phyloP scores from a whole-genome alignment of 1,140 invertebrate species.

The Scaptomyza graminum region DNA sequence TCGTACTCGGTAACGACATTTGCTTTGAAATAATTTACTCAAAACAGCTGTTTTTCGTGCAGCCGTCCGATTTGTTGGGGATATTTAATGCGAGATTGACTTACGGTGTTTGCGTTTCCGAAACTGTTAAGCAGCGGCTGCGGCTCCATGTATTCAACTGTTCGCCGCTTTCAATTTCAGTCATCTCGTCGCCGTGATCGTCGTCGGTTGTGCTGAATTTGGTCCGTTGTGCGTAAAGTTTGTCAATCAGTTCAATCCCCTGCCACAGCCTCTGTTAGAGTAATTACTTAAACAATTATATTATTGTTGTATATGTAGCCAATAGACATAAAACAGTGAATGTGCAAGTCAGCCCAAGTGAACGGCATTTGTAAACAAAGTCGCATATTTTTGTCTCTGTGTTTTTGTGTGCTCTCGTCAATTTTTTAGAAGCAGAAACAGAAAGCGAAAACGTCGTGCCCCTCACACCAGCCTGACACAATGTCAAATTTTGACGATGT shows the following conservation, averaged over 20 bases:
- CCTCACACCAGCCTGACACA: conserved; percentile 54
- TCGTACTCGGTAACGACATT: conserved; percentile 1
- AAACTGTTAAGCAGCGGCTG: conserved; percentile 54
- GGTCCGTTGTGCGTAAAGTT: conserved; percentile 17
- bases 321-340: conserved; percentile 35
- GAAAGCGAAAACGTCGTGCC: conserved; percentile 61
- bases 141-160: conserved; percentile 34
- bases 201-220: conserved; percentile 35
- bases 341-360: conserved; percentile 29
- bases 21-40: conserved; percentile 1
- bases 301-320: conserved; percentile 4
- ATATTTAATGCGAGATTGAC: conserved; percentile 33
- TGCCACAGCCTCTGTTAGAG: conserved; percentile 13
- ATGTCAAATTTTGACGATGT: conserved; percentile 83
- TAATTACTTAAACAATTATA: conserved; percentile 1
- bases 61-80: conserved; percentile 14
- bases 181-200: conserved; percentile 45
- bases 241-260: conserved; percentile 24
- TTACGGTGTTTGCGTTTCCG: conserved; percentile 37
- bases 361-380: conserved; percentile 36
- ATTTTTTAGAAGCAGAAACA: conserved; percentile 69
- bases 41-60: conserved; percentile 33
- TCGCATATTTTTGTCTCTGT: conserved; percentile 36
- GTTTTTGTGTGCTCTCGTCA: conserved; percentile 44
- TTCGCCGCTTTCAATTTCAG: conserved; percentile 46